phyloP scores from a whole-genome alignment of 2,113 vertebrate genomes.

The Rhinoptilus africanus region DNA sequence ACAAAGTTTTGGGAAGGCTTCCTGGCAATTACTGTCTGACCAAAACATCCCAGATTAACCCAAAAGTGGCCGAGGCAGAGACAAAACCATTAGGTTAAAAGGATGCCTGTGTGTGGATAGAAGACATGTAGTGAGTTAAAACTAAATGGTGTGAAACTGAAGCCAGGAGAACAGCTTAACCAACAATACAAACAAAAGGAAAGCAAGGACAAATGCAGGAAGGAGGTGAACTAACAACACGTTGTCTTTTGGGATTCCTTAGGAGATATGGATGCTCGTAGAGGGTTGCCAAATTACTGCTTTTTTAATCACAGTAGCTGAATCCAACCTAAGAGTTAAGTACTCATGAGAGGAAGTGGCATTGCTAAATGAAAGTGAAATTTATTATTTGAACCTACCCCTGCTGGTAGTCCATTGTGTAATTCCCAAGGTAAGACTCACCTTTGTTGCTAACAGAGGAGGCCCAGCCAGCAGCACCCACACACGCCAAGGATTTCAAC shows the following conservation, averaged over 20 bases:
- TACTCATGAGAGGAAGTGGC: not conserved
- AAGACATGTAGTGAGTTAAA: not conserved
- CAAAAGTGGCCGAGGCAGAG: not conserved
- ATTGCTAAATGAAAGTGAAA: not conserved
- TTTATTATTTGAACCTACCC: not conserved
- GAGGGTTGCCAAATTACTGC: not conserved
- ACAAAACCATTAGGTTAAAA: not conserved
- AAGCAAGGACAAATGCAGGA: not conserved
- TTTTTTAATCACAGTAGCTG: not conserved
- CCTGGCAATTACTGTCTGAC: not conserved
- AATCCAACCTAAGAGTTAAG: not conserved
- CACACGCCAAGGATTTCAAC: not conserved
- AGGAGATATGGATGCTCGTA: not conserved
- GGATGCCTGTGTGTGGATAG: rapidly evolving
- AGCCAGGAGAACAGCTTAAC: not conserved
- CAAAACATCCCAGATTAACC: not conserved
- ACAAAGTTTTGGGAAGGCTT: not conserved
- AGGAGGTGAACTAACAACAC: not conserved
- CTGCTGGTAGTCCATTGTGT: not conserved
- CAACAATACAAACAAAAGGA: not conserved
- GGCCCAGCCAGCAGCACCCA: rapidly evolving
- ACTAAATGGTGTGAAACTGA: not conserved
- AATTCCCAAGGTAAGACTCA: not conserved
- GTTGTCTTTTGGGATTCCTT: not conserved
- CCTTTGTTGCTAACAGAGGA: not conserved